phyloP scores from a whole-genome alignment of 2,113 vertebrate species.

The Holacanthus passer region DNA sequence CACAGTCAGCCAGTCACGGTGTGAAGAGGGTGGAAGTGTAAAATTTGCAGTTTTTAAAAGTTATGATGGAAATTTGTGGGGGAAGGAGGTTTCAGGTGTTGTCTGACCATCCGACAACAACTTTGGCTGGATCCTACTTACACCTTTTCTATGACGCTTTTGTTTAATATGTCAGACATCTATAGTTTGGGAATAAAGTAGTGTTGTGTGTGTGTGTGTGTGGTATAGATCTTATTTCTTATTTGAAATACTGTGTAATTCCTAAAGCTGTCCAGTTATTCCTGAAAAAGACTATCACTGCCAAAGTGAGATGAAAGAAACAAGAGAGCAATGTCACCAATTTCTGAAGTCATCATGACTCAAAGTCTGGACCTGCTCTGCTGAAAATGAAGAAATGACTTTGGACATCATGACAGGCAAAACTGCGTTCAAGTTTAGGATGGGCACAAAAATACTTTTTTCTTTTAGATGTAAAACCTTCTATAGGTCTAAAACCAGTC shows the following conservation, averaged over 20 bases:
- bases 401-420: background rate
- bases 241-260: background rate
- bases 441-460: background rate
- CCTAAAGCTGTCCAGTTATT: background rate
- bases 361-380: constrained; percentile 13
- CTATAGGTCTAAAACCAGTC: background rate
- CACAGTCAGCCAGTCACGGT: too few relatives aligned
- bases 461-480: background rate
- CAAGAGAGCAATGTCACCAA: background rate
- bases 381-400: constrained; percentile 15
- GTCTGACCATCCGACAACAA: too few relatives aligned
- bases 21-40: too few relatives aligned
- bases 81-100: too few relatives aligned
- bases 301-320: constrained; percentile 26
- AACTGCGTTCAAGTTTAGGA: constrained; percentile 7
- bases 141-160: too few relatives aligned
- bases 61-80: too few relatives aligned
- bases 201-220: background rate
- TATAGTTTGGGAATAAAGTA: background rate
- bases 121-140: too few relatives aligned
- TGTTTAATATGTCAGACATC: background rate
- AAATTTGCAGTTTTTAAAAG: too few relatives aligned
- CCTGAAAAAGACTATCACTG: background rate
- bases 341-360: constrained; percentile 28
- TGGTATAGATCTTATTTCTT: background rate